phyloP scores from a whole-genome alignment of 1,140 invertebrate species.

The Papilio machaon region DNA sequence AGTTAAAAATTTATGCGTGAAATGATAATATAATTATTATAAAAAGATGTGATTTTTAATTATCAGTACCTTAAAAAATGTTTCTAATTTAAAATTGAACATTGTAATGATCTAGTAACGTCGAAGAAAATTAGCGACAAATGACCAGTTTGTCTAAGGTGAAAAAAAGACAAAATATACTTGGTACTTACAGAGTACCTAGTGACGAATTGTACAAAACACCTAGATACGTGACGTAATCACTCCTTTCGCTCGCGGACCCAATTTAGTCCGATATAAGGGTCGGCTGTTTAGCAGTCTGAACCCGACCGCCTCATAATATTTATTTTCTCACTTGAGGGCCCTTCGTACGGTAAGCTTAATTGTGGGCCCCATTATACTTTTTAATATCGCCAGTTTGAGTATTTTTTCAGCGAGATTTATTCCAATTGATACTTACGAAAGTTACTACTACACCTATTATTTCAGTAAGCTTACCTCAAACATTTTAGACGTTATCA shows the following conservation, averaged over 20 bases:
- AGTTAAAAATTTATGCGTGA: background rate
- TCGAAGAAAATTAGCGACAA: no score
- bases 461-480: no score
- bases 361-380: slow-evolving; percentile 58
- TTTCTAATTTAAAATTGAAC: no score
- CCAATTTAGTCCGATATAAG: slow-evolving; percentile 34
- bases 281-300: slow-evolving; percentile 40
- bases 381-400: slow-evolving; percentile 57
- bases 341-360: slow-evolving; percentile 50
- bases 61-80: no score
- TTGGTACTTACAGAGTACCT: background rate
- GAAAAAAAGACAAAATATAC: background rate
- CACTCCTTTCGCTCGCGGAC: slow-evolving; percentile 30
- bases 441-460: background rate
- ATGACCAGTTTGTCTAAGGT: no score
- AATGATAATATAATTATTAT: background rate
- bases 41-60: background rate
- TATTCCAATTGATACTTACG: slow-evolving; percentile 43
- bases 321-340: slow-evolving; percentile 51
- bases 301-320: slow-evolving; percentile 34
- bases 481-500: no score
- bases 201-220: background rate
- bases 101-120: no score
- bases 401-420: slow-evolving; percentile 51
- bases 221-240: slow-evolving; percentile 36